Evolutionary conservation across 2,113 vertebrate species (phyloP), one percentile per base, ranked within the genome.

Genomic region (Pseudopodoces humilis): DNA sequence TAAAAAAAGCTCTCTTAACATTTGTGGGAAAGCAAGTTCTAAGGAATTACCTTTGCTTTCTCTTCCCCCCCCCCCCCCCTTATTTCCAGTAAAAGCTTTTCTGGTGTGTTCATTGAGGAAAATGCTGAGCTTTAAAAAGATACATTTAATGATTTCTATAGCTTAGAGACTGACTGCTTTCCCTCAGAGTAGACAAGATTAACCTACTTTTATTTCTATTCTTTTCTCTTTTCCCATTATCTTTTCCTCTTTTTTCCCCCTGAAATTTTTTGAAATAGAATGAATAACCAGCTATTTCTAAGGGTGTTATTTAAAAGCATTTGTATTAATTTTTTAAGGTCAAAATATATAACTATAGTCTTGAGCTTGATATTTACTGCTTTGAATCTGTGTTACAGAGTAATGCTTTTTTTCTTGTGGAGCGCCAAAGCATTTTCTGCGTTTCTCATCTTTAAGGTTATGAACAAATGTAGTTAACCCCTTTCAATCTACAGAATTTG

Each of bases 21-120:
- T 49, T 78, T 86, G 13, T 84, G 11, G 64, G 50, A 81, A 80
- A 86, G 13, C 11, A 27, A 70, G 31, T 72, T 71, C 25, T 71
- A 88, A 88, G 14, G 41, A 89, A 41, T 65, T 49, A 58, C 10
- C 25, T 53, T 65, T 53, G 20, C 18, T 19, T 27, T 8, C 4
- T 4, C 5, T 2, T 5, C 9, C 12, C 20, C 11, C 1, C 5
- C 15, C 2, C 2, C 35, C 7, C 16, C 0, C 50, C 4, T 86
- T 86, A 2, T 85, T 80, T 65, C 15, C 30, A 83, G 24, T 68
- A 47, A 64, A 86, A 76, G 9, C 15, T 91, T 50, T 88, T 62
- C 17, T 65, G 17, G 7, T 65, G 15, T 69, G 20, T 59, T 76
- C 10, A 10, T 47, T 50, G 27, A 79, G 10, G 23, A 55, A 80